Base-by-base conservation (phyloP, 2,797 vertebrate species). In the Enteromius argenteus region DNA sequence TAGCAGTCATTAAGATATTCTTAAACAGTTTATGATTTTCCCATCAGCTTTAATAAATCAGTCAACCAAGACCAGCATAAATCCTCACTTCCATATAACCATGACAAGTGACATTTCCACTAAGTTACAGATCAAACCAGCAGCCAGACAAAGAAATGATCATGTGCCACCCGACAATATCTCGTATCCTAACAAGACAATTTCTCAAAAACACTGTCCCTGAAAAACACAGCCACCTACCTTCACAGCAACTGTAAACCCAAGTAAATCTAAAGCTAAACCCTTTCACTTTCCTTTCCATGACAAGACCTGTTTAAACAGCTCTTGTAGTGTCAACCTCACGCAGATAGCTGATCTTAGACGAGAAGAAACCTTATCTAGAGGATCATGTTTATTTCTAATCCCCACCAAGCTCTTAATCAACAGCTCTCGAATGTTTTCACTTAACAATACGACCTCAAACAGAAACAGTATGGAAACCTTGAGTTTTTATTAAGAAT, bases 251-350 rank as follows among this genome's bases (percentile, higher is more conserved):
- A 76, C 15, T 42, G 5, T 23, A 67, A 64, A 46, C 3, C 32
- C n/a, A 76, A 80, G 30, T 53, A 69, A 39, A 21, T 21, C 27
- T 39, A 7, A 37, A 51, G 9, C 53, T 72, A 87, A 74, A 72
- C 42, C 21, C 42, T 84, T 87, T 88, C 84, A 39, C 86, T 87
- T 87, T 84, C 87, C 68, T 79, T 86, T 84, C 69, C 42, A 75
- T 32, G 80, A 83, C 42, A 15, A 79, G 32, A 74, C n/a, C 42
- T 14, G 71, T 82, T 82, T 66, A 74, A 74, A 66, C 58, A 39
- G 21, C 44, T 37, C 17, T 30, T 15, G n/a, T 21, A 68, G 46
- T 67, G 72, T 83, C 73, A 58, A 56, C 35, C 56, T 68, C 35
- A 49, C 42, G 42, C 69, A 35, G 42, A 64, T 51, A 69, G 35